phyloP scores from a whole-genome alignment of 2,888 invertebrate species.

The Deroplatys truncata region DNA sequence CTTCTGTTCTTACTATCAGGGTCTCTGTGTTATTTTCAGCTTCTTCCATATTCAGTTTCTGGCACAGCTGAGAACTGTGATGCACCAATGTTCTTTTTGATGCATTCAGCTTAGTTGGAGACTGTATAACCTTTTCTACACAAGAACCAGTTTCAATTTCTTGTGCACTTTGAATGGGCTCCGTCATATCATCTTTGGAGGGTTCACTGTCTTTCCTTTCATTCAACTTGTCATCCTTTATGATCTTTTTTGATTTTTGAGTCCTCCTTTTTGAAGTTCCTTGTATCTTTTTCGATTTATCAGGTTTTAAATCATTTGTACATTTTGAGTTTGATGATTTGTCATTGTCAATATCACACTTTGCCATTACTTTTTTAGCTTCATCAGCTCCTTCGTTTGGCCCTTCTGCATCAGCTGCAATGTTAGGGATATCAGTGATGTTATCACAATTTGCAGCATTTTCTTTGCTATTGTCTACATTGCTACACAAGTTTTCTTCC shows the following conservation, averaged over 20 bases:
- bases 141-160: neutral
- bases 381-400: neutral
- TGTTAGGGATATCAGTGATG: neutral
- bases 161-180: neutral
- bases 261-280: neutral
- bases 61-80: neutral
- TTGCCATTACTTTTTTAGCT: neutral
- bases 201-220: neutral
- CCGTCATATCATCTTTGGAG: neutral
- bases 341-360: neutral
- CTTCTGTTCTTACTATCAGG: neutral
- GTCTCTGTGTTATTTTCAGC: neutral
- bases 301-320: neutral
- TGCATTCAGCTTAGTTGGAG: conserved; percentile 8
- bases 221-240: neutral
- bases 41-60: neutral
- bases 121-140: conserved; percentile 1
- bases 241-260: neutral
- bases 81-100: neutral
- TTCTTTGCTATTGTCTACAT: neutral
- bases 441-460: neutral
- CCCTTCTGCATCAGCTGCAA: neutral
- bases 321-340: neutral
- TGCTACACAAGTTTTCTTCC: neutral
- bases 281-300: neutral